phyloP scores from a whole-genome alignment of 1,140 invertebrate genomes.

The Limonius californicus region DNA sequence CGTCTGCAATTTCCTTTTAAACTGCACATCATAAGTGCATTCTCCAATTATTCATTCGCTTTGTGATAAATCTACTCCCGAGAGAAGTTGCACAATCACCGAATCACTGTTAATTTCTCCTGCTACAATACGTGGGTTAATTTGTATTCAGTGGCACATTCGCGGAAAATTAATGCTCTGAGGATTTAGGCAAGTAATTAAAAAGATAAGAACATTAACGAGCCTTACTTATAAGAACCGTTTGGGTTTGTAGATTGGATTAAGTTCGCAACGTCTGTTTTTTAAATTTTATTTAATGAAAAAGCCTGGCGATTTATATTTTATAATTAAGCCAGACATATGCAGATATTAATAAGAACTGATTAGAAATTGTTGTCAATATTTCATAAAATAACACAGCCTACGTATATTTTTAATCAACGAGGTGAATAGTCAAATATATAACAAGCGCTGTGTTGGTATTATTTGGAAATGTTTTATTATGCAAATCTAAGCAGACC shows the following conservation, averaged over 20 bases:
- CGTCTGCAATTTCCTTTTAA: no score
- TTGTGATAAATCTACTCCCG: background rate
- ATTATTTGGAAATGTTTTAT: no score
- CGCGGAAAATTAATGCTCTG: conserved; percentile 25
- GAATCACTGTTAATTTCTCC: conserved; percentile 29
- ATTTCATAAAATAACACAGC: no score
- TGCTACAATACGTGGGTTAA: conserved; percentile 28
- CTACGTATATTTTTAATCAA: background rate
- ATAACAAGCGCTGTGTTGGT: no score
- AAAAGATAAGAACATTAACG: conserved; percentile 30
- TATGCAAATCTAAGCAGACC: no score
- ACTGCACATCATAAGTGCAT: background rate
- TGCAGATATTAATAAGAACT: no score
- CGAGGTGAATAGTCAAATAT: no score
- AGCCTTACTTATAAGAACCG: background rate
- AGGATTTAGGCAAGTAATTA: conserved; percentile 26
- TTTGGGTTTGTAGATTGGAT: background rate
- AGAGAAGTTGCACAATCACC: conserved; percentile 19
- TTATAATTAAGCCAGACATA: no score
- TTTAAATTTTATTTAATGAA: background rate
- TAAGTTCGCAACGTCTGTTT: background rate
- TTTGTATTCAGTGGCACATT: conserved; percentile 30
- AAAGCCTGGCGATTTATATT: no score
- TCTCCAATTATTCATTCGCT: background rate
- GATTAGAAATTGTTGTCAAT: no score